phyloP scores from a whole-genome alignment of 2,113 vertebrate genomes.

The Pagrus major region DNA sequence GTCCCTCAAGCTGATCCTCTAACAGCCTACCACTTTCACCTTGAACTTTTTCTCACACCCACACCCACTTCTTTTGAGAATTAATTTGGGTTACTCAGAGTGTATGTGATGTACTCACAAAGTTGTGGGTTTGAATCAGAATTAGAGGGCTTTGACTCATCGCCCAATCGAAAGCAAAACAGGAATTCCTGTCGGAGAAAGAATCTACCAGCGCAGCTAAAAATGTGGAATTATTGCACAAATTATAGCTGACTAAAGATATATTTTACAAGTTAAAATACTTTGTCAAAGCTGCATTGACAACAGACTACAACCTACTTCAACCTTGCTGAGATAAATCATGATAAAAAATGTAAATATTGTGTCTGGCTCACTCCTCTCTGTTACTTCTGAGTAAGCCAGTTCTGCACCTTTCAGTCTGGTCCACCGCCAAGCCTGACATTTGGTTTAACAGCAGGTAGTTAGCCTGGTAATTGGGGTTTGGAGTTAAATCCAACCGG shows the following conservation, averaged over 20 bases:
- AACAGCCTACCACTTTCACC: slow-evolving; percentile 47
- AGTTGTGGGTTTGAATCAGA: slow-evolving; percentile 41
- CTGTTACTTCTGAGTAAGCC: slow-evolving; percentile 8
- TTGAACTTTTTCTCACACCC: slow-evolving; percentile 64
- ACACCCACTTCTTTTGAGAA: slow-evolving; percentile 40
- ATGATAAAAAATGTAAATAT: slow-evolving; percentile 37
- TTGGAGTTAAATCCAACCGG: slow-evolving; percentile 50
- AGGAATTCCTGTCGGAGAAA: neutral
- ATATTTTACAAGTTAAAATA: neutral
- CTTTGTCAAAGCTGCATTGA: neutral
- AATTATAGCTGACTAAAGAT: neutral
- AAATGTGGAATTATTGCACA: neutral
- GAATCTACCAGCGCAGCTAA: neutral
- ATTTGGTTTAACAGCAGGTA: slow-evolving; percentile 77
- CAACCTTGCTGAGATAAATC: slow-evolving; percentile 19
- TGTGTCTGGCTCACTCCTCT: slow-evolving; percentile 23
- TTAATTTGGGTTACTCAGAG: slow-evolving; percentile 26
- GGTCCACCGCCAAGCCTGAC: slow-evolving; percentile 57
- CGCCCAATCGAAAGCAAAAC: neutral
- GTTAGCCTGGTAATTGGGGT: slow-evolving; percentile 65
- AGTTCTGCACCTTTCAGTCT: slow-evolving; percentile 18
- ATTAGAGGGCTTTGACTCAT: slow-evolving; percentile 39
- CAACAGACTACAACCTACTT: neutral
- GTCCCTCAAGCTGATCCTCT: slow-evolving; percentile 46
- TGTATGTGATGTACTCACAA: slow-evolving; percentile 1